Conservation (phyloP, 2,888 invertebrate genomes). For the Priocnemis perturbator region DNA sequence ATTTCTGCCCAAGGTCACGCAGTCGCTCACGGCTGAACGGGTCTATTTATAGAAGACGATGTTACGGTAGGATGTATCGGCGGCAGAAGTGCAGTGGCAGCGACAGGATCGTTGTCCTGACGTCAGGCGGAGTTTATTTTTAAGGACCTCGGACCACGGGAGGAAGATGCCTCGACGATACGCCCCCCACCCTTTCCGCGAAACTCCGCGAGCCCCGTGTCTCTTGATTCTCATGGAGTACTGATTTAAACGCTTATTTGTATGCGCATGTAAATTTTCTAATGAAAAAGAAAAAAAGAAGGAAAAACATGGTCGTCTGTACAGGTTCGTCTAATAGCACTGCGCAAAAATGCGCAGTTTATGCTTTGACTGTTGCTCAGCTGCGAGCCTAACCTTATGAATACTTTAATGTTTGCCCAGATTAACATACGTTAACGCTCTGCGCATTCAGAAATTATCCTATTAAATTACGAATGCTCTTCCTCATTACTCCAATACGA, state of each 20-base stretch:
- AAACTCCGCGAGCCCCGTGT: too few relatives aligned
- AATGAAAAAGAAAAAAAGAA: too few relatives aligned
- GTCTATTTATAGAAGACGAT: conserved; percentile 52
- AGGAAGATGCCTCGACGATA: not conserved
- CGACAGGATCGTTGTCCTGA: conserved; percentile 2
- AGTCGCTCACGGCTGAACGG: conserved; percentile 34
- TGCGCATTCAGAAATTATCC: too few relatives aligned
- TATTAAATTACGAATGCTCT: too few relatives aligned
- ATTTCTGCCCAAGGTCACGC: conserved; percentile 51
- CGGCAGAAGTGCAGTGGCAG: conserved; percentile 20
- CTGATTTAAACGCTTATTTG: not conserved
- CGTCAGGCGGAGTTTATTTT: not conserved
- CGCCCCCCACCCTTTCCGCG: too few relatives aligned
- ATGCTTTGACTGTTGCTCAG: too few relatives aligned
- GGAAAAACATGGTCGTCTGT: too few relatives aligned
- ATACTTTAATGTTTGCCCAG: too few relatives aligned
- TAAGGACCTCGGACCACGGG: not conserved
- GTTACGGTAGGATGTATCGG: conserved; percentile 1
- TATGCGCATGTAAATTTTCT: too few relatives aligned
- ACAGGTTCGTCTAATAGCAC: not conserved
- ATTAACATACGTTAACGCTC: conserved; percentile 11
- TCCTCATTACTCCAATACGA: too few relatives aligned
- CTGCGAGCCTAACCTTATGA: not conserved
- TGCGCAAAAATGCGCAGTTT: conserved; percentile 7
- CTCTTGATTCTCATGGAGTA: not conserved